These are phyloP conservation scores for Cydia pomonella DNA, from an alignment of 1,140 invertebrate species.

Conservation along the genomic window DNA sequence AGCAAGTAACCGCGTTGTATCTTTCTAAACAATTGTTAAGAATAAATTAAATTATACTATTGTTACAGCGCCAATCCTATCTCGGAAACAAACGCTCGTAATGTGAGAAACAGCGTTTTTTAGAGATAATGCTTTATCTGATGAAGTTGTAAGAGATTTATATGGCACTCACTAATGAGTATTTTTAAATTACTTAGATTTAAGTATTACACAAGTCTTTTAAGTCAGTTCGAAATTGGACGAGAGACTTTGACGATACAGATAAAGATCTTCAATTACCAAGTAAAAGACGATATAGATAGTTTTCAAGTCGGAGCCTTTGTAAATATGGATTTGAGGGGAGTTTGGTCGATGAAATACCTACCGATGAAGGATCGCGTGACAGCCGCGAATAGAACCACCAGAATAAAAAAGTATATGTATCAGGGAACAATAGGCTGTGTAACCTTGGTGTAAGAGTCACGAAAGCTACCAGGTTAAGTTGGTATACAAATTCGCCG, in stretches of 20 bases:
- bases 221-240: slow-evolving; percentile 18
- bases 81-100: slow-evolving; percentile 23
- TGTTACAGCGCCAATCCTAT: slow-evolving; percentile 25
- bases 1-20: neutral
- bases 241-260: slow-evolving; percentile 2
- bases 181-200: slow-evolving; percentile 20
- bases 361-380: slow-evolving; percentile 53
- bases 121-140: slow-evolving; percentile 12
- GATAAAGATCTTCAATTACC: slow-evolving; percentile 22
- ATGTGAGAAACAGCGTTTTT: slow-evolving; percentile 32
- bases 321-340: slow-evolving; percentile 34
- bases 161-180: slow-evolving; percentile 21
- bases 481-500: slow-evolving; percentile 32
- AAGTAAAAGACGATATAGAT: slow-evolving; percentile 17
- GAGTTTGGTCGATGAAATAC: slow-evolving; percentile 48
- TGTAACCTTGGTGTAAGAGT: neutral
- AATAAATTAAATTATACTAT: slow-evolving; percentile 44
- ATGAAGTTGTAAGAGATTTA: slow-evolving; percentile 24
- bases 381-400: slow-evolving; percentile 48
- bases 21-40: slow-evolving; percentile 38
- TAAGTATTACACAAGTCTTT: slow-evolving; percentile 16
- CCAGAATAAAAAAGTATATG: neutral
- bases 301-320: neutral
- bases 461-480: neutral
- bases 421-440: neutral